Evolutionary conservation across 2,797 vertebrate species (phyloP), one percentile per base, ranked within the genome.

Genomic region (Tolypeutes matacus): DNA sequence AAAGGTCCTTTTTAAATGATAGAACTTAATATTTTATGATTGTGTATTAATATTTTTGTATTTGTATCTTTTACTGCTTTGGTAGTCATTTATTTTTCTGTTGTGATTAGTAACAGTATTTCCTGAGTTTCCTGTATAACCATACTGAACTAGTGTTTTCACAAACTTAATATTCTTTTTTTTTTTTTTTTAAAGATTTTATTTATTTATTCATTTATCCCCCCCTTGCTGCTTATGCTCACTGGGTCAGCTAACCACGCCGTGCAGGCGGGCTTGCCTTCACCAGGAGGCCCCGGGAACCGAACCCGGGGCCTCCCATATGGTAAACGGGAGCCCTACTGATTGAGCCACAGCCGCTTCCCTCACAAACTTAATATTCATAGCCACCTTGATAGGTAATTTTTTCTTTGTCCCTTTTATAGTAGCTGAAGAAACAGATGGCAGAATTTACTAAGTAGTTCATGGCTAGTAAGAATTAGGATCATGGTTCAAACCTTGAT

Each of bases 321-420:
- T n/a, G n/a, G n/a, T n/a, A n/a, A n/a, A n/a, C n/a, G n/a, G n/a
- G n/a, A n/a, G n/a, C n/a, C n/a, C n/a, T n/a, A n/a, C n/a, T n/a
- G n/a, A n/a, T n/a, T n/a, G n/a, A n/a, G n/a, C n/a, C n/a, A n/a
- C n/a, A n/a, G n/a, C n/a, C n/a, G n/a, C n/a, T n/a, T n/a, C n/a
- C n/a, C n/a, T n/a, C n/a, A n/a, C n/a, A n/a, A n/a, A n/a, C 7
- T 76, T 83, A 65, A 78, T 76, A 11, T 29, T 83, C 18, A 75
- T 76, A 91, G 75, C 51, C 39, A 84, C 77, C 36, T 82, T 80
- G 29, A 93, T 25, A 86, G 49, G 42, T 65, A 39, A 21, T 6
- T 93, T 53, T 89, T 94, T 95, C 81, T 93, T 86, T 67, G 65
- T 72, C 20, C 23, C 2, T 21, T 73, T 95, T 69, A 76, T 80